Evolutionary conservation across 2,888 invertebrate genomes (phyloP).

Genomic region (Rhamnusium bicolor): DNA sequence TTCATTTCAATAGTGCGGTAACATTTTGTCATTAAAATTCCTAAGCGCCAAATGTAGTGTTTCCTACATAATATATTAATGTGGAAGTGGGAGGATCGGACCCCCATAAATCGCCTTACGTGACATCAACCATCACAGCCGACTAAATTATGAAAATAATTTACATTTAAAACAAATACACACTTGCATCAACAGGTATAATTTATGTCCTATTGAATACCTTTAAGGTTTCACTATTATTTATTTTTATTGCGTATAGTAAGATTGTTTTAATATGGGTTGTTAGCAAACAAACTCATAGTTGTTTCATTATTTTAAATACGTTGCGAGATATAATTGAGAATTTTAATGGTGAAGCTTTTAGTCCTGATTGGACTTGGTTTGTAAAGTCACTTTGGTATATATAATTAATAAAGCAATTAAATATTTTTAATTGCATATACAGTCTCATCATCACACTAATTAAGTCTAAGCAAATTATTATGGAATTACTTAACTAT

Average conservation of each 20-base stretch:
- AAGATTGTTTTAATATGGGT: conserved; percentile 23
- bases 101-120: conserved; percentile 65
- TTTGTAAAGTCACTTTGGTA: background rate
- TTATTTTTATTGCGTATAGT: conserved; percentile 11
- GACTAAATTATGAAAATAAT: conserved; percentile 64
- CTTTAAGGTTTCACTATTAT: conserved; percentile 11
- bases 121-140: conserved; percentile 62
- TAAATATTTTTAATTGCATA: conserved; percentile 22
- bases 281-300: conserved; percentile 13
- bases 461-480: conserved; percentile 12
- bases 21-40: conserved; percentile 66
- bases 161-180: conserved; percentile 62
- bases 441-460: background rate
- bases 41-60: conserved; percentile 63
- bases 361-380: conserved; percentile 20
- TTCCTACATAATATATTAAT: conserved; percentile 66
- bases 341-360: conserved; percentile 14
- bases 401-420: conserved; percentile 28
- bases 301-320: conserved; percentile 25
- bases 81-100: conserved; percentile 66
- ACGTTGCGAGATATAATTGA: conserved; percentile 11
- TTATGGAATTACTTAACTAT: conserved; percentile 1
- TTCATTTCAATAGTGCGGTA: conserved; percentile 43
- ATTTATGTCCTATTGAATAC: conserved; percentile 21
- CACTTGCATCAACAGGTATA: conserved; percentile 38